These are phyloP conservation scores for Theristicus caerulescens DNA, from an alignment of 2,113 vertebrate species.

Conservation along the genomic window DNA sequence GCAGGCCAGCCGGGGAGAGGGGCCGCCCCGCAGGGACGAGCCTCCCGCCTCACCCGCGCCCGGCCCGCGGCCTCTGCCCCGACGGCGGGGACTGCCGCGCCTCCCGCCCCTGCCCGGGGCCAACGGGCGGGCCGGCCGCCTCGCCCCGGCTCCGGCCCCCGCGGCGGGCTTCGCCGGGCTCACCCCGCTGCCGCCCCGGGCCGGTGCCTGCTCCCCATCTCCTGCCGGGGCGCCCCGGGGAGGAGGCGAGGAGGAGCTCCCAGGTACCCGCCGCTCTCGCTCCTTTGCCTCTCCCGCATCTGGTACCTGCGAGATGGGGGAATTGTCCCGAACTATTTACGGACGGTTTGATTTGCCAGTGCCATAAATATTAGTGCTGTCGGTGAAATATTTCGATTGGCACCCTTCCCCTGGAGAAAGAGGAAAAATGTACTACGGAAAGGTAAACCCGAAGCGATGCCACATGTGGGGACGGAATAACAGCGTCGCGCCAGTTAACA, in stretches of 20 bases:
- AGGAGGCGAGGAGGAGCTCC: neutral
- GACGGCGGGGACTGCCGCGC: neutral
- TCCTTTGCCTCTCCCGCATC: too few relatives aligned
- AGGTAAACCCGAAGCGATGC: neutral
- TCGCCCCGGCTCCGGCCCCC: too few relatives aligned
- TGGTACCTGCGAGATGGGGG: neutral
- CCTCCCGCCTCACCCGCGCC: neutral
- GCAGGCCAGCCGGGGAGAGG: neutral
- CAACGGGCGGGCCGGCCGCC: neutral
- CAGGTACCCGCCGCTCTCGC: neutral
- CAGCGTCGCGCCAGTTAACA: neutral
- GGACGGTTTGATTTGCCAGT: neutral
- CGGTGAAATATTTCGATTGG: neutral
- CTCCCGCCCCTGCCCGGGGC: neutral
- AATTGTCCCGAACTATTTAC: neutral
- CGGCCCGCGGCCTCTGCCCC: neutral
- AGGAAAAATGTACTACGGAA: neutral
- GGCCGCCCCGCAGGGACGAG: neutral
- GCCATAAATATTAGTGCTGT: neutral
- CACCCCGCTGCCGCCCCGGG: neutral
- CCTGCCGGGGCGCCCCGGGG: too few relatives aligned
- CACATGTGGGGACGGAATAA: neutral
- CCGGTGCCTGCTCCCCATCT: neutral
- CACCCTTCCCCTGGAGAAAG: neutral
- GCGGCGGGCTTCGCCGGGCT: neutral